phyloP scores from a whole-genome alignment of 1,140 invertebrate species.

The Drosophila athabasca region DNA sequence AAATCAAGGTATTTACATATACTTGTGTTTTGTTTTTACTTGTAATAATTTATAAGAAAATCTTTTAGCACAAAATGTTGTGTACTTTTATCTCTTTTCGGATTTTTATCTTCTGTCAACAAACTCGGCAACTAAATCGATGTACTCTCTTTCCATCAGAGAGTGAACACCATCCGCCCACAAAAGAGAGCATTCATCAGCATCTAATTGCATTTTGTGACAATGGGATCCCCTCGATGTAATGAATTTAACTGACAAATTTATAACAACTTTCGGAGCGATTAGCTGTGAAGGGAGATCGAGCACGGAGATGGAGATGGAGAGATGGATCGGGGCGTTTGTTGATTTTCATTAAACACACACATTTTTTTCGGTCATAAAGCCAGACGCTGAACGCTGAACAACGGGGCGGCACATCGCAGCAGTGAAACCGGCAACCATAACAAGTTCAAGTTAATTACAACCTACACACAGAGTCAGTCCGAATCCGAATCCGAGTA shows the following conservation, averaged over 20 bases:
- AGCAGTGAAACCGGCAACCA: slow-evolving; percentile 63
- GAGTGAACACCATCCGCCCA: slow-evolving; percentile 11
- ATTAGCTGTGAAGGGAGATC: slow-evolving; percentile 39
- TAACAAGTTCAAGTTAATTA: slow-evolving; percentile 77
- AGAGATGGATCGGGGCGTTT: slow-evolving; percentile 25
- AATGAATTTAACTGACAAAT: slow-evolving; percentile 58
- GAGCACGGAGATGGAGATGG: too few relatives aligned
- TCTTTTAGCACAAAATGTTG: too few relatives aligned
- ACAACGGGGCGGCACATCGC: slow-evolving; percentile 13
- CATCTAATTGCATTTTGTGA: slow-evolving; percentile 52
- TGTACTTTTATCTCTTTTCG: too few relatives aligned
- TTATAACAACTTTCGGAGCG: slow-evolving; percentile 50
- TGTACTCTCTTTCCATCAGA: background rate
- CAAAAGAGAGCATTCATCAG: slow-evolving; percentile 46
- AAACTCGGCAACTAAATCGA: background rate
- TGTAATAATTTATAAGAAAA: too few relatives aligned
- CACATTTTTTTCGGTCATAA: slow-evolving; percentile 57
- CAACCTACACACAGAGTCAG: slow-evolving; percentile 64
- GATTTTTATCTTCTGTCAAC: too few relatives aligned
- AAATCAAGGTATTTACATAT: too few relatives aligned
- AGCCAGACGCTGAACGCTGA: slow-evolving; percentile 46
- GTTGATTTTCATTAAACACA: slow-evolving; percentile 61
- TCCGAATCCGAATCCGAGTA: background rate
- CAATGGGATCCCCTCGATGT: slow-evolving; percentile 39
- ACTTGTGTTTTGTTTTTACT: too few relatives aligned